Conservation (phyloP, 1,140 invertebrate species). For the Sminthurides bifidus region DNA sequence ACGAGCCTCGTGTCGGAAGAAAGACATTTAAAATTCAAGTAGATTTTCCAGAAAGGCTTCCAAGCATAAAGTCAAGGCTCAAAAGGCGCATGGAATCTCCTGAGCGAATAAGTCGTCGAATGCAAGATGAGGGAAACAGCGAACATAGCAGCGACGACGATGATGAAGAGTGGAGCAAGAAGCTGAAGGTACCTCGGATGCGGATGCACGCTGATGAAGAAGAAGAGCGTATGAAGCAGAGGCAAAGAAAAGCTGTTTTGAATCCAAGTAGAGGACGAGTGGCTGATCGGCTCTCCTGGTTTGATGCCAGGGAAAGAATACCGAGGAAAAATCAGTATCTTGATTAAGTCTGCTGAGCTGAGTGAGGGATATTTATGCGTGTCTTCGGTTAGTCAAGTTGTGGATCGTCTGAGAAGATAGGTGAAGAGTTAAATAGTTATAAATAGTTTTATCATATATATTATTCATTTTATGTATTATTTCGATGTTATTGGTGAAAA, state of each 20-base stretch:
- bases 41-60: not conserved
- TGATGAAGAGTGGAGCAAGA: constrained; percentile 41
- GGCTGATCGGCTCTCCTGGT: not conserved
- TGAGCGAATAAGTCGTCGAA: not conserved
- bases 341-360: too few relatives aligned
- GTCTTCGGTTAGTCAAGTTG: too few relatives aligned
- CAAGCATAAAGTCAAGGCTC: constrained; percentile 2
- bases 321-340: too few relatives aligned
- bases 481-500: too few relatives aligned
- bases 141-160: not conserved
- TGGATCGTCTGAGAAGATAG: too few relatives aligned
- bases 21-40: constrained; percentile 5
- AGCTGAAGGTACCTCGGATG: constrained; percentile 57
- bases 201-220: constrained; percentile 80
- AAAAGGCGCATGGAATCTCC: not conserved
- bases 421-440: too few relatives aligned
- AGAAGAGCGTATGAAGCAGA: constrained; percentile 47
- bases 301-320: too few relatives aligned
- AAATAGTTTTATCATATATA: too few relatives aligned
- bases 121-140: not conserved
- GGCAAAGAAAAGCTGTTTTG: too few relatives aligned
- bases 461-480: too few relatives aligned
- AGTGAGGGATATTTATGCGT: too few relatives aligned
- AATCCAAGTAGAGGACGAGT: too few relatives aligned
- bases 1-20: not conserved